Conservation (phyloP, 2,888 invertebrate genomes). For the Mythimna loreyi region DNA sequence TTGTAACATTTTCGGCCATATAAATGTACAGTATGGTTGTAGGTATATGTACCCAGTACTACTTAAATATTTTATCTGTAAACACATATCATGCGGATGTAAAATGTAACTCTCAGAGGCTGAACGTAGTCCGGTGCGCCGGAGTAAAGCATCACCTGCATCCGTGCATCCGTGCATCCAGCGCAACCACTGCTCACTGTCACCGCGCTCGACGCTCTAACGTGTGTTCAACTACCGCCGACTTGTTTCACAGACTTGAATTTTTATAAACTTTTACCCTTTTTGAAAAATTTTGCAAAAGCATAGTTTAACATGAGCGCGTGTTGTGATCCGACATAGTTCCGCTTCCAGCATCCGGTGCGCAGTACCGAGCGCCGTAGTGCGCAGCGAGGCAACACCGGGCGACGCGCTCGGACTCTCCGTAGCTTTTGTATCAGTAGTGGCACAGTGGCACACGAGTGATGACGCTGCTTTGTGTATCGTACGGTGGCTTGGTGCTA, state of each 20-base stretch:
- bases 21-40: conserved; percentile 86
- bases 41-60: conserved; percentile 87
- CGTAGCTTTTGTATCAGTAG: conserved; percentile 81
- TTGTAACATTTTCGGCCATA: conserved; percentile 85
- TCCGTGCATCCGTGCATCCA: conserved; percentile 61
- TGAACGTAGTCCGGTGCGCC: conserved; percentile 80
- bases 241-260: conserved; percentile 78
- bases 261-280: conserved; percentile 86
- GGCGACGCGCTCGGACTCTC: conserved; percentile 40
- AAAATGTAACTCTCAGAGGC: conserved; percentile 83
- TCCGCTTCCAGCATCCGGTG: conserved; percentile 52
- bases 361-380: conserved; percentile 64
- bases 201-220: conserved; percentile 74
- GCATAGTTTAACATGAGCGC: conserved; percentile 79
- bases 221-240: conserved; percentile 75
- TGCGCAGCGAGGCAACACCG: conserved; percentile 39
- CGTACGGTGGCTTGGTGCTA: conserved; percentile 90
- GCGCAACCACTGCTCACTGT: conserved; percentile 65
- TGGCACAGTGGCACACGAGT: conserved; percentile 62
- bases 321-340: conserved; percentile 58
- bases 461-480: conserved; percentile 78
- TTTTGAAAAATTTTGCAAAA: conserved; percentile 83
- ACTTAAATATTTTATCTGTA: conserved; percentile 83
- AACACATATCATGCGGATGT: conserved; percentile 89
- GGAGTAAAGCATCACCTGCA: conserved; percentile 71